A percentile compares a stretch with the other conserved stretches of the same genome.
phyloP scores from a whole-genome alignment of 2,113 vertebrate genomes.

The Gracilinanus agilis region DNA sequence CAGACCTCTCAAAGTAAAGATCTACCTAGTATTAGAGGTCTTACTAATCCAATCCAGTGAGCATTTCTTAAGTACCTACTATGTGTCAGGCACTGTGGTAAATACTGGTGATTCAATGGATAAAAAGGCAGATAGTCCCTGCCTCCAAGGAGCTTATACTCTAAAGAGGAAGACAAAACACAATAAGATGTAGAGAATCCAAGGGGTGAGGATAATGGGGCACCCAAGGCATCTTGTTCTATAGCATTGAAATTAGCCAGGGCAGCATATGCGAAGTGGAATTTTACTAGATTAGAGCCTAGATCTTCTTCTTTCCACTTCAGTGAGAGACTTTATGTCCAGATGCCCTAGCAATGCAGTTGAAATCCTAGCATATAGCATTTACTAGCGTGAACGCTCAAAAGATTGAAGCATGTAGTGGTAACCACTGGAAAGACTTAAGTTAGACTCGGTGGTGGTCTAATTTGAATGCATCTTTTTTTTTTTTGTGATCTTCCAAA shows the following conservation, averaged over 20 bases:
- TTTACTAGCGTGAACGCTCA: neutral
- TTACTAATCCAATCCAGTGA: neutral
- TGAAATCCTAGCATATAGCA: neutral
- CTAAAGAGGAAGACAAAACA: neutral
- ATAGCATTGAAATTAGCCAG: neutral
- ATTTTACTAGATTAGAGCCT: neutral
- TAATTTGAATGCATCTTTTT: constrained; percentile 9
- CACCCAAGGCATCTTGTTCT: neutral
- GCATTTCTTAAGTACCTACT: too few relatives aligned
- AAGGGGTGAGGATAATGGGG: neutral
- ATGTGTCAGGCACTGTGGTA: neutral
- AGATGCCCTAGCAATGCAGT: neutral
- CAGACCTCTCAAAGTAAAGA: neutral
- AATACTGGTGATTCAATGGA: neutral
- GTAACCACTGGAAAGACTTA: neutral
- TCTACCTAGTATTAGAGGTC: neutral
- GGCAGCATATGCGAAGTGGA: neutral
- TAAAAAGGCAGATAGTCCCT: neutral
- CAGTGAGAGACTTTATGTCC: neutral
- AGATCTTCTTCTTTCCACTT: neutral
- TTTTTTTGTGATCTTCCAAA: neutral
- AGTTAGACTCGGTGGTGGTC: neutral
- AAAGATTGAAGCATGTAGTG: neutral
- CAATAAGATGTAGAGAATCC: neutral
- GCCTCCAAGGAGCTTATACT: neutral